Base-by-base conservation (phyloP, 2,113 vertebrate genomes). In the Copsychus sechellarum region DNA sequence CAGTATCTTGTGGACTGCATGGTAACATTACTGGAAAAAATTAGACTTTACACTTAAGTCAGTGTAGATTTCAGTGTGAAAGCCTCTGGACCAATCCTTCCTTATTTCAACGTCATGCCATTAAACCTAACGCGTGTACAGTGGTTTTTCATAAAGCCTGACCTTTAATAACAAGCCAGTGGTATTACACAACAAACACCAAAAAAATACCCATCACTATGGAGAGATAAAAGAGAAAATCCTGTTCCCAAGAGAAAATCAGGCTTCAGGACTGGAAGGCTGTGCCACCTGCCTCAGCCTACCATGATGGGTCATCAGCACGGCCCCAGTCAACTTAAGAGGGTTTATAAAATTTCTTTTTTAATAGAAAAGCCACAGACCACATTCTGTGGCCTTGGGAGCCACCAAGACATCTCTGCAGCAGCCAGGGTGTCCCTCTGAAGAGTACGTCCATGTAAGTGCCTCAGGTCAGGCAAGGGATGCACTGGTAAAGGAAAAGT, bases 71-170 rank as follows among this genome's bases (percentile, higher is more conserved):
- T 76, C 31, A 58, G 18, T 8, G 17, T 16, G 48, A 51, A 93
- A 89, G 24, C 43, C 60, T 85, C 43, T 51, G 45, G 64, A 73
- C 13, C 24, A 86, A 31, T 15, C 22, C 4, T 8, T 80, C 21
- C 51, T 81, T 76, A 65, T 78, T 78, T 69, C 45, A 92, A 74
- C 9, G 11, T 67, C 60, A 71, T 2, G 4, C 9, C 33, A 40
- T 70, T 90, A 87, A 92, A 70, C 20, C 13, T n/a, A 91, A 73
- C 1, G 5, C 0, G 1, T 23, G 31, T 57, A 56, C 14, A 36
- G 73, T 40, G 51, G 26, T 25, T 92, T 96, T 95, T 88, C 79
- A 64, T 61, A 94, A 96, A 94, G 60, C 31, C 67, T 86, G 69
- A 88, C 90, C 82, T 96, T 90, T 85, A 88, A 51, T 62, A 86